Conservation (phyloP, 2,797 vertebrate genomes). For the Halcyon smyrnensis region DNA sequence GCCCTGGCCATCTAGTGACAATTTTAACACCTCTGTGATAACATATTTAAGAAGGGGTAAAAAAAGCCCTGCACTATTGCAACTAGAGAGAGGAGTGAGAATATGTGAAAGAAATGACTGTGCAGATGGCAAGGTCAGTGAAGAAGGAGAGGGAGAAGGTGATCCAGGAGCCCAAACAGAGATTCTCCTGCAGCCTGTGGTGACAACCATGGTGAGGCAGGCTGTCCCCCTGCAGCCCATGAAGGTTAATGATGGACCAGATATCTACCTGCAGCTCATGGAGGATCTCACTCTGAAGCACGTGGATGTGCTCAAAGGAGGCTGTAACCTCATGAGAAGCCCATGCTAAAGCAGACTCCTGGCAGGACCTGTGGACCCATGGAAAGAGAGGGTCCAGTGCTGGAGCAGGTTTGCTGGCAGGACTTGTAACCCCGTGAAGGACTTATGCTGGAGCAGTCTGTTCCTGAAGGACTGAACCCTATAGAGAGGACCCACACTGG, state of each 20-base stretch:
- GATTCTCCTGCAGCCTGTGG: neutral
- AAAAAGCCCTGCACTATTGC: neutral
- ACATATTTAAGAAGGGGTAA: neutral
- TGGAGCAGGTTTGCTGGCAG: neutral
- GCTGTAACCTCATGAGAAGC: neutral
- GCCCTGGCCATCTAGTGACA: rapidly evolving
- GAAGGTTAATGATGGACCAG: neutral
- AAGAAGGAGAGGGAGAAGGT: neutral
- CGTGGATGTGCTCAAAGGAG: neutral
- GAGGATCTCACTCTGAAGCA: neutral
- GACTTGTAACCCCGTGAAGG: neutral
- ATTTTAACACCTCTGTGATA: neutral
- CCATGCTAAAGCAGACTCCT: neutral
- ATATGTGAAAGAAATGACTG: neutral
- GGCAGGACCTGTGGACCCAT: neutral
- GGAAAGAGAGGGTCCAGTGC: neutral
- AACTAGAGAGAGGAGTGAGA: neutral
- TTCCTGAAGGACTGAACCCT: neutral
- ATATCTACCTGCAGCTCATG: neutral
- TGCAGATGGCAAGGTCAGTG: neutral
- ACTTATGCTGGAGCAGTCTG: neutral
- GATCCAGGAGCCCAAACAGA: neutral
- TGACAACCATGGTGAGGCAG: neutral
- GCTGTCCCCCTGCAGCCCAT: neutral
- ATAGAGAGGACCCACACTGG: neutral